Evolutionary conservation across 2,888 invertebrate species (phyloP), one percentile per base, ranked within the genome.

Genomic region (Galerucella calmariensis): DNA sequence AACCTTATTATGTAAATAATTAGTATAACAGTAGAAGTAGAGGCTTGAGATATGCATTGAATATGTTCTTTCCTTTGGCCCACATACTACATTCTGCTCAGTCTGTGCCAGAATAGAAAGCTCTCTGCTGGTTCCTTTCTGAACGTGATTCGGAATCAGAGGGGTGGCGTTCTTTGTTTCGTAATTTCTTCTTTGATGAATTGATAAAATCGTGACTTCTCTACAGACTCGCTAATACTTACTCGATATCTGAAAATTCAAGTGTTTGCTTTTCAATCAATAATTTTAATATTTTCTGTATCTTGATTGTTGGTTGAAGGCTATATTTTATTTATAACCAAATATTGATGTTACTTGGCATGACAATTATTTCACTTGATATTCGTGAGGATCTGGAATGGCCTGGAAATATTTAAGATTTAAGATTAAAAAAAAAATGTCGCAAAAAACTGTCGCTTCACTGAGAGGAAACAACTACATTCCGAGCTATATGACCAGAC

Each of bases 151-250:
- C 67, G 56, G 69, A 69, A 67, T 62, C 63, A 67, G 69, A 69
- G 69, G 75, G 73, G 75, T 72, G 69, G 73, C 70, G 73, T 73
- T 62, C 73, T 73, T 75, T 75, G 73, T 75, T 75, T 75, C 70
- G 75, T 75, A 73, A 73, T 75, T 75, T 75, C 73, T 70, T 73
- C 75, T 73, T 75, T 75, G 75, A 72, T 75, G 75, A 73, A 75
- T 75, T 75, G 75, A 75, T 75, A 73, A 75, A 72, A 75, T 73
- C 70, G 74, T 74, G 74, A 74, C 74, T 71, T 74, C 67, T 71
- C 62, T 53, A 67, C 69, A 46, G 62, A 74, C 58, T 72, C 72
- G 66, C 66, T 72, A 74, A 74, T 71, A 74, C 74, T 67, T 62
- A 71, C 66, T 72, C 59, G 24, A 67, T 72, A 72, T 59, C 59